phyloP scores from a whole-genome alignment of 1,140 invertebrate genomes.

The Pogonomyrmex californicus region DNA sequence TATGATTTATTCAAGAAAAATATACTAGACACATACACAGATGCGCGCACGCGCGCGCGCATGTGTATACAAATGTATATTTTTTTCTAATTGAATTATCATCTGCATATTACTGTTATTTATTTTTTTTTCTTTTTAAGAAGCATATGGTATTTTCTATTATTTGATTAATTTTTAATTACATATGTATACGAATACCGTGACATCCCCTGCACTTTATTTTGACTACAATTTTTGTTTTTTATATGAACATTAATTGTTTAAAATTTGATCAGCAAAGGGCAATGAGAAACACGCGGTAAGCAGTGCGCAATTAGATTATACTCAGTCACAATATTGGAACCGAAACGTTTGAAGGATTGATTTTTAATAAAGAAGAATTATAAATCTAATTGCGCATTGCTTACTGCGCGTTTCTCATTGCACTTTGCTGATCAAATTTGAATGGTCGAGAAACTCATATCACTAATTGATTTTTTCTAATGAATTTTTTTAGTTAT shows the following conservation, averaged over 20 bases:
- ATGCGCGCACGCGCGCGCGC: background rate
- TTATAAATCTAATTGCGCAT: no score
- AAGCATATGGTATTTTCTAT: background rate
- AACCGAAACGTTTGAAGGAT: no score
- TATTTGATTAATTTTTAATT: constrained; percentile 25
- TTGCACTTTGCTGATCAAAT: no score
- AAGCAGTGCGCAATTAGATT: no score
- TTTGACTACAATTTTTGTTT: background rate
- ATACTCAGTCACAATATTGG: no score
- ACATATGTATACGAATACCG: background rate
- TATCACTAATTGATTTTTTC: background rate
- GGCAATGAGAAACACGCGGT: no score
- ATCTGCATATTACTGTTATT: constrained; percentile 24
- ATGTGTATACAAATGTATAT: background rate
- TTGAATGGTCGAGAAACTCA: no score
- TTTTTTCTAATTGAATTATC: constrained; percentile 37
- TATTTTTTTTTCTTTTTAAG: background rate
- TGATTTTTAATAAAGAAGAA: no score
- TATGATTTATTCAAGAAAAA: background rate
- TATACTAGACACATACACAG: background rate
- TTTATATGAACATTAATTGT: background rate
- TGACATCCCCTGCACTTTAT: background rate
- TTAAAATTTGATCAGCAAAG: background rate
- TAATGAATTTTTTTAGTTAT: background rate
- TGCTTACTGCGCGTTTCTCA: no score